Percentiles rank a stretch among this genome's conserved stretches.
Evolutionary conservation across 2,797 vertebrate species (phyloP).

Genomic region (Emydoidea blandingii): DNA sequence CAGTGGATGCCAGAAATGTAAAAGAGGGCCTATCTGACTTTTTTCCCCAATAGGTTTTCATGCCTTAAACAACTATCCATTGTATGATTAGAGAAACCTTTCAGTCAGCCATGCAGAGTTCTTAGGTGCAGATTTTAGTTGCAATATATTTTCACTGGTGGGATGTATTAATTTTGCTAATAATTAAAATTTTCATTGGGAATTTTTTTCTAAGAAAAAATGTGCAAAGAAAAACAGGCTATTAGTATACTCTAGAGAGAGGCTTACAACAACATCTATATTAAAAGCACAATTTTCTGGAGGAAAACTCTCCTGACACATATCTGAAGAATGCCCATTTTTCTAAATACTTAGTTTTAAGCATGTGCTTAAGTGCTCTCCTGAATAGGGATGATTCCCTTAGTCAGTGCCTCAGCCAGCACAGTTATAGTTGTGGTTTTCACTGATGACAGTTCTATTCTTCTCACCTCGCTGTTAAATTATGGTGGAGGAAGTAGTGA

Average conservation of each 20-base stretch:
- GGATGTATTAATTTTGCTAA: neutral
- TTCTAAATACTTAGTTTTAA: neutral
- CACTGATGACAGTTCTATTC: neutral
- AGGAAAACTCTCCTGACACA: neutral
- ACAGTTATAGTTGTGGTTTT: neutral
- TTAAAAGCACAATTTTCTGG: neutral
- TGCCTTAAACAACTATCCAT: neutral
- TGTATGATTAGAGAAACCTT: neutral
- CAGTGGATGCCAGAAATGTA: neutral
- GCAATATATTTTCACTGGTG: neutral
- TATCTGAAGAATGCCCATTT: neutral
- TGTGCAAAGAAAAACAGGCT: neutral
- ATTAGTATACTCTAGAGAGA: neutral
- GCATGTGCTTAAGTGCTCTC: neutral
- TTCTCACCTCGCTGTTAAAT: neutral
- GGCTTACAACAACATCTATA: neutral
- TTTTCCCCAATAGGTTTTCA: neutral
- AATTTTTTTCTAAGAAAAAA: neutral
- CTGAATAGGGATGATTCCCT: neutral
- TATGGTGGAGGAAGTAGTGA: neutral
- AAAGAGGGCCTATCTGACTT: neutral
- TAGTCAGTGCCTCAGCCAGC: neutral
- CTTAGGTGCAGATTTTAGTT: neutral
- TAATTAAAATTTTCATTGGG: neutral
- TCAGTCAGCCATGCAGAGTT: neutral